These are phyloP conservation scores for Sebastes goodei DNA, from an alignment of 2,797 vertebrate species.

Conservation along the genomic window DNA sequence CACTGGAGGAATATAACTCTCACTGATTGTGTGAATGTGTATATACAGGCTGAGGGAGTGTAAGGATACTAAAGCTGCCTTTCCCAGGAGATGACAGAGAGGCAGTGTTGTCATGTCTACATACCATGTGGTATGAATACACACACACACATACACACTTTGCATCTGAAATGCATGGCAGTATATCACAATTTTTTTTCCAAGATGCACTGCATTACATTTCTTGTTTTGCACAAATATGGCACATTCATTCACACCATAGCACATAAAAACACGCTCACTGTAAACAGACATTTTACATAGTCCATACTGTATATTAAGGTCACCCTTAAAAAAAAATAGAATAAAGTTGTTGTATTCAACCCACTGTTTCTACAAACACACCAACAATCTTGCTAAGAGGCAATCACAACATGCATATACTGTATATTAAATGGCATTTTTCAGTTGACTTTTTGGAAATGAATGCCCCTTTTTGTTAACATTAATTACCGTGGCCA, in stretches of 20 bases:
- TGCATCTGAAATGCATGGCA: not conserved
- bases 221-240: not conserved
- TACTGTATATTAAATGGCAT: not conserved
- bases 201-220: not conserved
- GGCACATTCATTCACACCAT: not conserved
- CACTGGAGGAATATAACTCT: slow-evolving; percentile 33
- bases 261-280: not conserved
- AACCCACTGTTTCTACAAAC: not conserved
- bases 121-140: not conserved
- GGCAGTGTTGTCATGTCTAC: slow-evolving; percentile 41
- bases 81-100: slow-evolving; percentile 74
- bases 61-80: slow-evolving; percentile 47
- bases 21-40: slow-evolving; percentile 13
- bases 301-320: not conserved
- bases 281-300: not conserved
- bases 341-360: not conserved
- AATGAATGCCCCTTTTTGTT: not conserved
- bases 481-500: not conserved
- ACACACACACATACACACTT: not conserved
- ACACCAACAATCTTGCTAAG: no score
- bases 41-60: slow-evolving; percentile 13
- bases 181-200: not conserved
- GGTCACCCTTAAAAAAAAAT: not conserved
- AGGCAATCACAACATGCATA: not conserved
- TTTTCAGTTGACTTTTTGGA: not conserved